Base-by-base conservation (phyloP, 2,888 invertebrate species). In the Baronia brevicornis region DNA sequence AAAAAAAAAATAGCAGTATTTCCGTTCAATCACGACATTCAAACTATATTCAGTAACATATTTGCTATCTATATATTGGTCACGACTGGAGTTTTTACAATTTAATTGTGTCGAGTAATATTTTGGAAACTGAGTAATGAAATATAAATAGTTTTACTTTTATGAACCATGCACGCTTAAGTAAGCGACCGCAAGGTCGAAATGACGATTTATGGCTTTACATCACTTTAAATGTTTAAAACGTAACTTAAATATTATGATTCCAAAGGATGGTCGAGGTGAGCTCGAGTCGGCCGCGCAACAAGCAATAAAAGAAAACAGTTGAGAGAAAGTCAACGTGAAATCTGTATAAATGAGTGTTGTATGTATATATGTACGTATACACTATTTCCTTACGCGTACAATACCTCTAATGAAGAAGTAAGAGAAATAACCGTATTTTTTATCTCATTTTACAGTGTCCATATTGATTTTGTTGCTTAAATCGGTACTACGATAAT, bases 321-420 rank as follows among this genome's bases (percentile, higher is more conserved):
- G 51, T 53, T 45, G 44, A 51, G 69, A 61, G 73, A 74, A 74
- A 73, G 73, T 69, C 39, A 67, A 68, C 65, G 70, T 70, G 70
- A 72, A 73, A 72, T 70, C 65, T 60, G 56, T 54, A 48, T 38
- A 49, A 48, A 51, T 50, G 44, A 53, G 45, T 55, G 45, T 51
- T 48, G 49, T 45, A 51, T 52, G 54, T 51, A 54, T 39, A n/a
- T n/a, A n/a, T n/a, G n/a, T n/a, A n/a, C n/a, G n/a, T n/a, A 54
- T 39, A 41, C 36, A 44, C 43, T 46, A 44, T 46, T 49, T 43
- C 35, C 41, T 33, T 40, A 43, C 36, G 28, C 21, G 24, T 31
- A 15, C n/a, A n/a, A n/a, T n/a, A n/a, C n/a, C n/a, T n/a, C n/a
- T n/a, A n/a, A n/a, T n/a, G n/a, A n/a, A n/a, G n/a, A n/a, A n/a